phyloP scores from a whole-genome alignment of 2,113 vertebrate species.

The Rhinoderma darwinii region DNA sequence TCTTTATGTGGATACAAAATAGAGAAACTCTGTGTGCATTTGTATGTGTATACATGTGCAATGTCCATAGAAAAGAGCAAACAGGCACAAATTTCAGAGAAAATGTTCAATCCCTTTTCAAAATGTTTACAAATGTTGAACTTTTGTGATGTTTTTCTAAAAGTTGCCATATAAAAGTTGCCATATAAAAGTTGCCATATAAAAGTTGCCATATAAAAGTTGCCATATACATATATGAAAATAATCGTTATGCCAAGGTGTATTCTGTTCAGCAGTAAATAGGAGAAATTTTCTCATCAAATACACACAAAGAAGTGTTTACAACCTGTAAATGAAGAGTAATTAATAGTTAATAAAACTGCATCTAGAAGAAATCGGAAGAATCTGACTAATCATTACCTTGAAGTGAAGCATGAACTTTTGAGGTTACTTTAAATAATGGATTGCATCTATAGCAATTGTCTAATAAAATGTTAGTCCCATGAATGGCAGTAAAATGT shows the following conservation, averaged over 20 bases:
- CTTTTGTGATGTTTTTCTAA: background rate
- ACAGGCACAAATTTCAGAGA: background rate
- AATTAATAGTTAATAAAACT: no score
- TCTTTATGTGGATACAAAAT: slow-evolving; percentile 55
- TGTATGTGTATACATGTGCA: slow-evolving; percentile 27
- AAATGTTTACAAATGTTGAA: background rate
- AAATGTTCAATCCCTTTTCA: background rate
- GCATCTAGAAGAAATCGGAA: no score
- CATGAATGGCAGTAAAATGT: background rate
- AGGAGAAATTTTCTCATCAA: background rate
- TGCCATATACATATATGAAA: background rate
- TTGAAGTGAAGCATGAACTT: no score
- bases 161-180: no score
- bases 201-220: no score
- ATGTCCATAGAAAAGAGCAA: background rate
- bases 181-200: no score
- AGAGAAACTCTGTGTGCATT: background rate
- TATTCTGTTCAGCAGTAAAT: background rate
- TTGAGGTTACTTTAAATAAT: no score
- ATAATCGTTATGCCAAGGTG: background rate
- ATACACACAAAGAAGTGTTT: no score
- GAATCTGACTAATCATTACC: no score
- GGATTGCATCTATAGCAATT: no score
- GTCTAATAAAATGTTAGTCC: no score
- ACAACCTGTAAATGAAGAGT: no score